phyloP scores from a whole-genome alignment of 2,797 vertebrate genomes.

The Megalops cyprinoides region DNA sequence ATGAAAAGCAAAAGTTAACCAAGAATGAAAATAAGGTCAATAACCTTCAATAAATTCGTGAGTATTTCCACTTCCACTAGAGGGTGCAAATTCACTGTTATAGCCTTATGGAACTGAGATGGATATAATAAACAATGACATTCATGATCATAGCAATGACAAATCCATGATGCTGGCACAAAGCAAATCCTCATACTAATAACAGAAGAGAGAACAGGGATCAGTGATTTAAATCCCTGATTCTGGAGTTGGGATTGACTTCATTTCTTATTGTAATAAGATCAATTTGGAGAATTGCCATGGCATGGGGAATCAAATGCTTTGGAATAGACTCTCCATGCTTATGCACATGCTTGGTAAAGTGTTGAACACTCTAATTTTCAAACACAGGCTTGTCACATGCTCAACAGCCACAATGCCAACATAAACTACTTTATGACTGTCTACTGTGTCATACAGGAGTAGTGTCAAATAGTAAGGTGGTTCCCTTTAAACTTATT shows the following conservation, averaged over 20 bases:
- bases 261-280: neutral
- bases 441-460: neutral
- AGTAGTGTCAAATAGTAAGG: neutral
- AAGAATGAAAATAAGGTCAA: neutral
- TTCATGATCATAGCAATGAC: neutral
- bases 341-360: neutral
- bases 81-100: constrained; percentile 29
- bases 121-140: neutral
- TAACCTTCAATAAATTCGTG: neutral
- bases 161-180: constrained; percentile 1
- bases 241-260: constrained; percentile 3
- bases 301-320: neutral
- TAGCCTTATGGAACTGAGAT: neutral
- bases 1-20: neutral
- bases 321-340: neutral
- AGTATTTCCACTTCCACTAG: constrained; percentile 29
- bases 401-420: constrained; percentile 7
- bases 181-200: neutral
- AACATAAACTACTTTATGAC: too few species aligned
- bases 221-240: neutral
- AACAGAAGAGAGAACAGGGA: neutral
- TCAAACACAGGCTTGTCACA: constrained; percentile 12
- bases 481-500: constrained; percentile 19
- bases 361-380: neutral
- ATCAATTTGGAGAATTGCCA: neutral